Base-by-base conservation (phyloP, 2,888 invertebrate genomes). In the Pyralis farinalis region DNA sequence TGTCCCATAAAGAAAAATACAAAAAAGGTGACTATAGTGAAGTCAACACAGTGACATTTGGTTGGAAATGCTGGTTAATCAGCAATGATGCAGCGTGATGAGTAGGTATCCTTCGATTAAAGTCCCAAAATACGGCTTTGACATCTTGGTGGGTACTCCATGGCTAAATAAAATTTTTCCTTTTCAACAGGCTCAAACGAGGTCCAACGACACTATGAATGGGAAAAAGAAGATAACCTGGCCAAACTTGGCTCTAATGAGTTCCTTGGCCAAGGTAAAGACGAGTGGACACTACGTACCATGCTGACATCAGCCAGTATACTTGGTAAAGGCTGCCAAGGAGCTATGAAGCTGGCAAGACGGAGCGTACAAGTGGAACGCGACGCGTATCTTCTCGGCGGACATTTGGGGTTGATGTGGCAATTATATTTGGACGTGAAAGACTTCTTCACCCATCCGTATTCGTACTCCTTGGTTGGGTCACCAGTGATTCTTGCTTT, bases 321-420 rank as follows among this genome's bases (percentile, higher is more conserved):
- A 9, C 72, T 86, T 0, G 87, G 77, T 9, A 87, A 88, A 34
- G 87, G 86, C 6, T 87, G 87, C 52, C 82, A 85, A 37, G 81
- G 67, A 0, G 87, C 86, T 2, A 85, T 87, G 83, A 86, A 80
- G 46, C 60, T 87, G 0, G 73, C 84, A 1, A 49, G 53, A 1
- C 63, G 58, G 1, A 75, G 76, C 0, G 58, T 61, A 22, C 58
- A 71, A 1, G 61, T 74, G 59, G 85, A 87, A 39, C 63, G 57
- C 8, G 66, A 79, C 32, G 87, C 86, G 0, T 87, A 86, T 51
- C 65, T 59, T 25, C 68, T 87, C 2, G 87, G 87, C 1, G 85
- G 84, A 0, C 87, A 86, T 43, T 58, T 87, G 30, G 85, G 83
- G 0, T 47, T 86, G 8, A 56, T 85, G n/a, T 87, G 87, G 86